Conservation (phyloP, 2,113 vertebrate genomes). For the Rhinolophus ferrumequinum region DNA sequence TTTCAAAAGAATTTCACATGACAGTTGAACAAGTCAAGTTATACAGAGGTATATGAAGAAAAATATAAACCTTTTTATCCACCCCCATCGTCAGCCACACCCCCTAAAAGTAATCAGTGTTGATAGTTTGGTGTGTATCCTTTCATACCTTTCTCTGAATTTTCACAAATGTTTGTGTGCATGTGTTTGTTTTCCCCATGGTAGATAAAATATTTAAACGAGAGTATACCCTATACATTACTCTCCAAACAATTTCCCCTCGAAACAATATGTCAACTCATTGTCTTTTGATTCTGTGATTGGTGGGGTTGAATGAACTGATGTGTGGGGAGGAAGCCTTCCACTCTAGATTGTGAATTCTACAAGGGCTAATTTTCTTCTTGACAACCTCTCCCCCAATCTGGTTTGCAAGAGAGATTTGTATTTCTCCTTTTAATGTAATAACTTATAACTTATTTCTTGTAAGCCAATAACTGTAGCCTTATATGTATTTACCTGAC, state of each 20-base stretch:
- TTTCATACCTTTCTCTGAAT: not conserved
- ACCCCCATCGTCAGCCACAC: not conserved
- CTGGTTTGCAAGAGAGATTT: not conserved
- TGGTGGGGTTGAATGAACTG: not conserved
- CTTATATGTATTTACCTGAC: not conserved
- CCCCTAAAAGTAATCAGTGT: not conserved
- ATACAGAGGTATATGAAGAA: not conserved
- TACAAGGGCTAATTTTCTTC: not conserved
- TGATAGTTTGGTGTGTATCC: not conserved
- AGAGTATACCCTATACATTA: not conserved
- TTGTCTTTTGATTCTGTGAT: slow-evolving; percentile 7
- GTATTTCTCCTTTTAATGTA: not conserved
- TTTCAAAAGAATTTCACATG: not conserved
- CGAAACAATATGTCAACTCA: not conserved
- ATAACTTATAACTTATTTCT: slow-evolving; percentile 34
- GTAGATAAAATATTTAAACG: not conserved
- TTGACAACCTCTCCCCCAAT: not conserved
- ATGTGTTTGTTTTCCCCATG: not conserved
- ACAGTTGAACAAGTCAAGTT: not conserved
- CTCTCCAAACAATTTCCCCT: not conserved
- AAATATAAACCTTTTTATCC: not conserved
- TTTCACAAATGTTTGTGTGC: not conserved
- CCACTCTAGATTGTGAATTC: not conserved
- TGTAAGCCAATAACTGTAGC: not conserved
- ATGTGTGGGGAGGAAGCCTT: not conserved